phyloP scores from a whole-genome alignment of 1,140 invertebrate species.

The Eriocheir sinensis region DNA sequence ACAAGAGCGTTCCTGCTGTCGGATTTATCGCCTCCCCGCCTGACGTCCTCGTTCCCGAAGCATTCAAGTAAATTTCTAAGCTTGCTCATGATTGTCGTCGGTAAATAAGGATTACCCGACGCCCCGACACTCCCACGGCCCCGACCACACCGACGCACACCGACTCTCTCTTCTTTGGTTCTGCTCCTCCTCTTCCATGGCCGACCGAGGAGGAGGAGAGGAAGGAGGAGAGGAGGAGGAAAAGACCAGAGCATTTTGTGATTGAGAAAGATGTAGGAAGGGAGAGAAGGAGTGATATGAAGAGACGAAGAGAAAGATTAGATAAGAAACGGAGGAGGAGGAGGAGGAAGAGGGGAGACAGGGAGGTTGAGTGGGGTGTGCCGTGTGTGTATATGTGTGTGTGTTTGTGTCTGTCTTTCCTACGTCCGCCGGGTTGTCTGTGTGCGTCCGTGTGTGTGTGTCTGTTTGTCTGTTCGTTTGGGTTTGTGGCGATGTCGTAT shows the following conservation, averaged over 20 bases:
- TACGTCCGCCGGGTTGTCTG: no score
- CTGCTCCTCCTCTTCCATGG: background rate
- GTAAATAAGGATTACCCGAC: background rate
- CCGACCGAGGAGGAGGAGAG: no score
- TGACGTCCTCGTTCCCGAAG: background rate
- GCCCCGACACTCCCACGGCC: background rate
- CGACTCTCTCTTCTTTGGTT: no score
- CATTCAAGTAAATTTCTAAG: background rate
- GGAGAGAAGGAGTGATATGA: no score
- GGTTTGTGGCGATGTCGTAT: background rate
- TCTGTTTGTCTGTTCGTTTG: no score
- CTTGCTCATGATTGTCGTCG: slow-evolving; percentile 1
- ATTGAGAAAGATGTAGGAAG: no score
- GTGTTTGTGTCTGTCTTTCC: background rate
- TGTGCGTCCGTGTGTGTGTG: no score
- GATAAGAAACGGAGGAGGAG: background rate
- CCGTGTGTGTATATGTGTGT: background rate
- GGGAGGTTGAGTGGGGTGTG: background rate
- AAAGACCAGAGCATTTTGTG: no score
- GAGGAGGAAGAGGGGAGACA: background rate
- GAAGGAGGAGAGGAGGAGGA: background rate
- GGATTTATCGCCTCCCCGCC: background rate
- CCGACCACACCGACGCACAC: background rate
- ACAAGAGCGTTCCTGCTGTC: no score
- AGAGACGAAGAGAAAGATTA: background rate